phyloP scores from a whole-genome alignment of 2,113 vertebrate genomes.

The Pterocles orientalis region DNA sequence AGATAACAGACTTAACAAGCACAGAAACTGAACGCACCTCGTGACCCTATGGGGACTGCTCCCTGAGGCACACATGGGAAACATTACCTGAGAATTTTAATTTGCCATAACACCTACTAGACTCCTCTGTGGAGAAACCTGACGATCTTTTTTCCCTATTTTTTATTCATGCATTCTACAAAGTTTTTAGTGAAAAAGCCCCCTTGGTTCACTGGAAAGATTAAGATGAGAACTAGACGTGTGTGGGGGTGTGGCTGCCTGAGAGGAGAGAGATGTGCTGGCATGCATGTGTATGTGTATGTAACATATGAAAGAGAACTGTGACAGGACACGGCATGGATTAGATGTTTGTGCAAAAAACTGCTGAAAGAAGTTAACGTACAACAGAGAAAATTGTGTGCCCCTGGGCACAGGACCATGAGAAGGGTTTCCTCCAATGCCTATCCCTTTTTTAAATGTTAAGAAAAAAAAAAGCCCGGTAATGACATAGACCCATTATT shows the following conservation, averaged over 20 bases:
- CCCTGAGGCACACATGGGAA: neutral
- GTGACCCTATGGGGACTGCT: neutral
- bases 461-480: neutral
- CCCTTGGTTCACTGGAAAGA: neutral
- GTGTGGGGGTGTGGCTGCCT: neutral
- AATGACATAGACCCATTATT: neutral
- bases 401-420: no score
- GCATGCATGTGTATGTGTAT: fast-evolving
- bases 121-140: neutral
- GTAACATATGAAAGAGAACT: neutral
- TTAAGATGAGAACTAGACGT: neutral
- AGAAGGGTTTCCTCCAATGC: neutral
- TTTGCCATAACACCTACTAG: neutral
- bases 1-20: neutral
- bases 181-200: neutral
- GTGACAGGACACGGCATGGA: neutral
- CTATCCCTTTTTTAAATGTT: neutral
- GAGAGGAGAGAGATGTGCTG: neutral
- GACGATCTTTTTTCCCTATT: neutral
- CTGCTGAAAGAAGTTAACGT: neutral
- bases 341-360: neutral
- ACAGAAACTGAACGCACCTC: neutral
- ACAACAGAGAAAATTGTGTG: neutral
- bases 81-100: fast-evolving
- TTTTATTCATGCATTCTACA: neutral